phyloP scores from a whole-genome alignment of 2,888 invertebrate species.

The Nomada lathburiana region DNA sequence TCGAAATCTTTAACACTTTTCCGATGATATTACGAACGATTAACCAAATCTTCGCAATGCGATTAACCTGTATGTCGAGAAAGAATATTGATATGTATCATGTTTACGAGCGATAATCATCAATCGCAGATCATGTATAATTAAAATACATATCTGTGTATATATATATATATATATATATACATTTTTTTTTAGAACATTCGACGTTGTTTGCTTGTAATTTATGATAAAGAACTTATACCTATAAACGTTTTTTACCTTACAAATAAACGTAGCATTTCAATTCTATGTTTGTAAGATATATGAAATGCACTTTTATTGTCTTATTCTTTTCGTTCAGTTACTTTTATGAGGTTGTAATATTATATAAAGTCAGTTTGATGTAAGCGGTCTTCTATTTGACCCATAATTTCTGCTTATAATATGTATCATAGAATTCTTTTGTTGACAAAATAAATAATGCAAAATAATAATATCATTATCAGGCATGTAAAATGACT shows the following conservation, averaged over 20 bases:
- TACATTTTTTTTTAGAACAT: no score
- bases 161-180: no score
- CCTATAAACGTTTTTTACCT: neutral
- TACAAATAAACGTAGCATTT: neutral
- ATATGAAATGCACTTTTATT: neutral
- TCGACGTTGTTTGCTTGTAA: neutral
- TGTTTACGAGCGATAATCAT: slow-evolving; percentile 15
- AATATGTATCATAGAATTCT: neutral
- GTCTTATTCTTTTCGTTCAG: neutral
- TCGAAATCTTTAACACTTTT: neutral
- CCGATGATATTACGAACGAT: neutral
- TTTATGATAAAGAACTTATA: neutral
- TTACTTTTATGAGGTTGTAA: neutral
- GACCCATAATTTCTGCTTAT: neutral
- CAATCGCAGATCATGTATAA: neutral
- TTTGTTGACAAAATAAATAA: neutral
- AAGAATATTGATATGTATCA: slow-evolving; percentile 16
- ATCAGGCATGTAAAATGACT: neutral
- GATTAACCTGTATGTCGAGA: slow-evolving; percentile 38
- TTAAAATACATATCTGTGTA: neutral
- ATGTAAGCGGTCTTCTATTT: no score
- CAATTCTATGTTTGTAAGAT: neutral
- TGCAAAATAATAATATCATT: neutral
- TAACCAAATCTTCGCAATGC: slow-evolving; percentile 4
- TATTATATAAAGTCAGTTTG: neutral